Conservation (phyloP, 2,113 vertebrate genomes). For the Chauna torquata region DNA sequence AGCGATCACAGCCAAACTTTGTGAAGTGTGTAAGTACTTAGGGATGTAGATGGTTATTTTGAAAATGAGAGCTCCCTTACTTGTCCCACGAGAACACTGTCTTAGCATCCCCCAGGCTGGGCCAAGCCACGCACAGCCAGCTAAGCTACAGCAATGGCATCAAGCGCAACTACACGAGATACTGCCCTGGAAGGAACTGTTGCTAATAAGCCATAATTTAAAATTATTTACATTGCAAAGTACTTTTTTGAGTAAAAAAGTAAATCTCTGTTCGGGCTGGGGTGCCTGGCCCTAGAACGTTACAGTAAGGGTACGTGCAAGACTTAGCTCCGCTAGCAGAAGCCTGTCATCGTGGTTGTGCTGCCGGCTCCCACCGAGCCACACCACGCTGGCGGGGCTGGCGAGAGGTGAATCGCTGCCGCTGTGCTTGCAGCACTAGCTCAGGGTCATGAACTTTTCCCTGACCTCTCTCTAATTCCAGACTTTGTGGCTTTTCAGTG, state of each 20-base stretch:
- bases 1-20: not conserved
- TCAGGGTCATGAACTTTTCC: constrained; percentile 19
- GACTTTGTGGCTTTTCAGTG: constrained; percentile 40
- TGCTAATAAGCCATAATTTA: not conserved
- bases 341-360: not conserved
- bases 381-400: not conserved
- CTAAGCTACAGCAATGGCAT: not conserved
- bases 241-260: not conserved
- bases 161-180: not conserved
- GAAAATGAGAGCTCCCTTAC: not conserved
- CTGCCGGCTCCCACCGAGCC: constrained; percentile 6
- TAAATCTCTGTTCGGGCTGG: not conserved
- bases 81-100: not conserved
- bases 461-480: constrained; percentile 39
- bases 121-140: not conserved
- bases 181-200: not conserved
- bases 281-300: not conserved
- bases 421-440: not conserved
- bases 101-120: not conserved
- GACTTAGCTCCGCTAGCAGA: not conserved
- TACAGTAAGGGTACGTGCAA: not conserved
- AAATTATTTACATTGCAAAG: not conserved
- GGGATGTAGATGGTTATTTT: not conserved
- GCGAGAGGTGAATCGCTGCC: not conserved
- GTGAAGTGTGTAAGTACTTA: not conserved